Base-by-base conservation (phyloP, 2,888 invertebrate species). In the Tortrix viridana region DNA sequence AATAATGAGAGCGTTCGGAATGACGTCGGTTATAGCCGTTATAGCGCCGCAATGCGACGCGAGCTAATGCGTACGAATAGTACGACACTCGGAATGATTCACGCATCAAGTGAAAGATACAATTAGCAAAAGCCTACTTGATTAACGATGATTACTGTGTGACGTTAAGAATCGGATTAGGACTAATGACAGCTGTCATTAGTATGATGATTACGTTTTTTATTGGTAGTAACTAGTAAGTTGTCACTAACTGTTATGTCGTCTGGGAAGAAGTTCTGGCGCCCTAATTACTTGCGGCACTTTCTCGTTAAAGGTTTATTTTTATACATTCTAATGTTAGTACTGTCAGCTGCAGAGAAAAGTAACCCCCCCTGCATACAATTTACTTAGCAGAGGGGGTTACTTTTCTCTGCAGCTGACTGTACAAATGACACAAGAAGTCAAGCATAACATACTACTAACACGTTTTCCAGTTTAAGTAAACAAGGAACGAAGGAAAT, bases 121-220 rank as follows among this genome's bases (percentile, higher is more conserved):
- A 57, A 62, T 62, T 52, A 62, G 56, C 41, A 52, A 47, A 60
- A 38, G 41, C 38, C 41, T 22, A 41, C 41, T 53, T 57, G 56
- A 56, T 62, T 56, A 56, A 56, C 50, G 62, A 57, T 63, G 52
- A 58, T 58, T 53, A 63, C 53, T 7, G 57, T 3, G 48, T 44
- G 44, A 41, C 62, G 53, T 63, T 48, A 58, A 57, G 52, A 55
- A 44, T 44, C 23, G 38, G 63, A 63, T 63, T 41, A 26, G 53
- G 46, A 58, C 58, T 53, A 63, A 63, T 53, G 62, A n/a, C 57
- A 38, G 32, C 48, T 14, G 53, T 63, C 57, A 23, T 58, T 63
- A 58, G 53, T 38, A 52, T 38, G 52, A 53, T 48, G 41, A 63
- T 22, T 32, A 43, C 32, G 1, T 20, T 63, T 63, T 57, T 63